Evolutionary conservation across 2,113 vertebrate species (phyloP), one percentile per base, ranked within the genome.

Genomic region (Amphiprion ocellaris): DNA sequence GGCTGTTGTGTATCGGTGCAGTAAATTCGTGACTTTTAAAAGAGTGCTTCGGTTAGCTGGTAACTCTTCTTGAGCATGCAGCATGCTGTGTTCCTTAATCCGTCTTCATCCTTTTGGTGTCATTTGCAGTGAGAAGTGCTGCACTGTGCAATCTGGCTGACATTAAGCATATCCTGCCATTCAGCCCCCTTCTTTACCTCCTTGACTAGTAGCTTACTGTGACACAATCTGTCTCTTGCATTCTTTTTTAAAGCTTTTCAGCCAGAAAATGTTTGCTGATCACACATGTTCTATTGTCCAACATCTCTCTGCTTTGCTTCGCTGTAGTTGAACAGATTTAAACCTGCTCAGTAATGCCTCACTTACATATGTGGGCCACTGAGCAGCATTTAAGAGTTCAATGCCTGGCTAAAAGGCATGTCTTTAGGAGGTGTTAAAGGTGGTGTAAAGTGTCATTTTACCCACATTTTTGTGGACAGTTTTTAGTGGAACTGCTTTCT

Each of bases 151-250:
- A 68, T 92, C 90, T 87, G 88, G 82, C 90, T 91, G 90, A 90
- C 90, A 81, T 90, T 91, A 90, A 92, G 90, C 88, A 82, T 77
- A 84, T 85, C 88, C 86, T 81, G 89, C 90, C 84, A 90, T 91
- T 87, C 83, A 90, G 79, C 60, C 74, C 79, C 74, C 89, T 68
- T 88, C 86, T 89, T 86, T 87, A 87, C 85, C 85, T 86, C 79
- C 85, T 78, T 58, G 77, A 86, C 79, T 87, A 47, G 74, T 74
- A 52, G 84, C 88, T 92, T 64, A 86, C 86, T 84, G 87, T 90
- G 89, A 91, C 90, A 87, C 87, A 89, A 89, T 88, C 89, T 92
- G 90, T 84, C 90, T 74, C 58, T n/a, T n/a, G 47, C 65, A 54
- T 81, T 84, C 79, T 84, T 63, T 47, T 62, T 79, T 60, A 61